Base-by-base conservation (phyloP, 2,113 vertebrate species). In the Callaeas wilsoni region DNA sequence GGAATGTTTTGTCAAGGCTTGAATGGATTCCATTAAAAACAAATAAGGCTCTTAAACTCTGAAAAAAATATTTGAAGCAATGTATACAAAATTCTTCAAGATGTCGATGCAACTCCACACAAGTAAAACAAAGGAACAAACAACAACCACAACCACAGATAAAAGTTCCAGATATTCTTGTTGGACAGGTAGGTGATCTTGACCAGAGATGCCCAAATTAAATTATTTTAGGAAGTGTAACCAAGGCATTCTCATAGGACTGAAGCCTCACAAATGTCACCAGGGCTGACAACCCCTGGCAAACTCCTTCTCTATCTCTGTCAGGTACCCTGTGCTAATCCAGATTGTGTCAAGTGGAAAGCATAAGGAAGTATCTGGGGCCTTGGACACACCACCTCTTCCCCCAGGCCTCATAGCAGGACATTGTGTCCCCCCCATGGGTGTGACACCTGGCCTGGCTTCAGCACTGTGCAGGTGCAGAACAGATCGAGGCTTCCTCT, bases 381-480 rank as follows among this genome's bases (percentile, higher is more conserved):
- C 3, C 13, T 76, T 52, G n/a, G 19, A 32, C 21, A 75, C 41
- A 70, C 9, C 23, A 70, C 21, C 8, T 53, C 15, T 80, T 71
- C 19, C 26, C 33, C 5, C 12, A 71, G 42, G 25, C 16, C 23
- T 67, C 41, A 20, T 13, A 70, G 29, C 16, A 56, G 18, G 29
- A 46, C 6, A 15, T 50, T 3, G 3, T 39, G 63, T 23, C 29
- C n/a, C 2, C 1, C 3, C 29, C 33, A 11, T 15, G 33, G 26
- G 22, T 42, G 6, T 30, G 3, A 1, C 12, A 1, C 22, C 25
- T 3, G 1, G 18, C 12, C 9, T 5, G 3, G 3, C 17, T 53
- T 69, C 49, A 49, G 55, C 49, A 46, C 30, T 26, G 30, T 18
- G 29, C 21, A 77, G 8, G 6, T 30, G 18, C 9, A 6, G 30